Conservation (phyloP, 2,888 invertebrate species). For the Thecophora atra region DNA sequence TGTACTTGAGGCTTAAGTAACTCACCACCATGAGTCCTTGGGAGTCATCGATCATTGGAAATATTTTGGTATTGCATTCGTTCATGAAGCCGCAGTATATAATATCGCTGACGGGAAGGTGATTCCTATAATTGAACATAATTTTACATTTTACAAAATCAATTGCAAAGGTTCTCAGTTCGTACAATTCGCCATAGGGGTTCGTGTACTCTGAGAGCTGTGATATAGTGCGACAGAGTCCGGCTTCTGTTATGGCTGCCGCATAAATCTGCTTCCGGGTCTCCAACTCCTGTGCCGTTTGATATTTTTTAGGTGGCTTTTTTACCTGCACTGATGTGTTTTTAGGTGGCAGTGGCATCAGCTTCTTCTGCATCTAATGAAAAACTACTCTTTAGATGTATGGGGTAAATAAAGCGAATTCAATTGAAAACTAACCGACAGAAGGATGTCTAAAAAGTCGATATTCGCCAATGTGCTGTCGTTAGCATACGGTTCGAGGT, state of each 20-base stretch:
- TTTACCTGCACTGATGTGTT: neutral
- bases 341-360: slow-evolving; percentile 14
- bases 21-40: slow-evolving; percentile 39
- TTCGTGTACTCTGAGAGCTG: slow-evolving; percentile 53
- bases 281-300: slow-evolving; percentile 14
- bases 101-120: slow-evolving; percentile 38
- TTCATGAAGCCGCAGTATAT: slow-evolving; percentile 49
- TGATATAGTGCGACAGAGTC: slow-evolving; percentile 58
- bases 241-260: slow-evolving; percentile 59
- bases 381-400: too few species aligned
- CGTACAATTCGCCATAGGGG: slow-evolving; percentile 53
- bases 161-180: slow-evolving; percentile 6
- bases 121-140: slow-evolving; percentile 38
- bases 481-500: slow-evolving; percentile 50
- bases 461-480: slow-evolving; percentile 52
- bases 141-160: neutral
- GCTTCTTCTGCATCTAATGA: slow-evolving; percentile 15
- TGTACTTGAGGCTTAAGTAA: too few species aligned
- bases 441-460: slow-evolving; percentile 48
- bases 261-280: slow-evolving; percentile 43
- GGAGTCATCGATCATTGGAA: slow-evolving; percentile 40
- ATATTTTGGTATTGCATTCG: slow-evolving; percentile 50
- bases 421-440: slow-evolving; percentile 43
- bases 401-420: neutral
- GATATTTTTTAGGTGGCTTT: neutral